Conservation (phyloP, 2,888 invertebrate genomes). For the Fragum sueziense region DNA sequence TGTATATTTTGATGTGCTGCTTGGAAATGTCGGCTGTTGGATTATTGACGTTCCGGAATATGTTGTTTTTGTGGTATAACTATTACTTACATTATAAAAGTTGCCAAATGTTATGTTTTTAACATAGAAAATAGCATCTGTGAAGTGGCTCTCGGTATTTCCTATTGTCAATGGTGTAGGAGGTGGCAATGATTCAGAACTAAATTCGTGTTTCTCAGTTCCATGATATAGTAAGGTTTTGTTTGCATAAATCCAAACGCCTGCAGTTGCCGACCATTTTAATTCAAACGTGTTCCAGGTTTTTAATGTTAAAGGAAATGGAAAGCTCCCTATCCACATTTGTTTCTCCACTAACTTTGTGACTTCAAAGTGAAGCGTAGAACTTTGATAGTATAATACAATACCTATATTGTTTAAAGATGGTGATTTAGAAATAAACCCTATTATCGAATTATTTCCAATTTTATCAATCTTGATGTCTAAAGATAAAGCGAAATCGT, state of each 20-base stretch:
- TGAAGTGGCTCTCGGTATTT: neutral
- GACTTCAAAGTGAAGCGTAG: neutral
- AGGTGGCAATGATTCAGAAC: neutral
- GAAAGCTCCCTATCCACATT: neutral
- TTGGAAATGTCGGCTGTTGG: too few species aligned
- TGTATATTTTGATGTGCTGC: too few species aligned
- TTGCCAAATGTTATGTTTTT: neutral
- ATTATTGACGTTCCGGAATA: too few species aligned
- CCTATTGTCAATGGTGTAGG: neutral
- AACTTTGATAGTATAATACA: neutral
- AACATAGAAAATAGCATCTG: neutral
- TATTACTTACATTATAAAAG: too few species aligned
- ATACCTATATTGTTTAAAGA: neutral
- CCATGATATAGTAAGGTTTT: neutral
- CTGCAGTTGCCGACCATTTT: neutral
- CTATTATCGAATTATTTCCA: neutral
- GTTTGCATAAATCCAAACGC: neutral
- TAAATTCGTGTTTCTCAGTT: neutral
- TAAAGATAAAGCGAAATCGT: neutral
- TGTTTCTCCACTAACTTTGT: neutral
- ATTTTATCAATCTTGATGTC: neutral
- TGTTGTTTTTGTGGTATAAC: too few species aligned
- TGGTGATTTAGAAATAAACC: neutral
- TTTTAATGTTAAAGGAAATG: neutral
- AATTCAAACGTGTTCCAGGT: neutral